These are phyloP conservation scores for Nothocercus julius DNA, from an alignment of 2,113 vertebrate species.

Conservation along the genomic window DNA sequence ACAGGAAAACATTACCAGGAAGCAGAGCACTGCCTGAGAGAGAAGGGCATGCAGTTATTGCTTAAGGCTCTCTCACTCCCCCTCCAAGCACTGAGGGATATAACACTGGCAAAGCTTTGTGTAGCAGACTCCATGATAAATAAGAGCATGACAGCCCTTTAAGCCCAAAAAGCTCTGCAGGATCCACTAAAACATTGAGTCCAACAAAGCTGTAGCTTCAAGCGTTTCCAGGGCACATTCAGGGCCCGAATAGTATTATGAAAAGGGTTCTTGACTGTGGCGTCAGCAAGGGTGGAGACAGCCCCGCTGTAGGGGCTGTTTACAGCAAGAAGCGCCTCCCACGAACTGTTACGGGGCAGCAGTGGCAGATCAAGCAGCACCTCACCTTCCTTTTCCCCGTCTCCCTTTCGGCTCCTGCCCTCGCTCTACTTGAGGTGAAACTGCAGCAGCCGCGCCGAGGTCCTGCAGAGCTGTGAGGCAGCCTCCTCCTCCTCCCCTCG, in stretches of 20 bases:
- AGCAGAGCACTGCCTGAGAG: background rate
- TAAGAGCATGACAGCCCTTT: background rate
- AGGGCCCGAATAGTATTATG: background rate
- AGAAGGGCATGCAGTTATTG: no score
- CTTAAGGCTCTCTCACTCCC: background rate
- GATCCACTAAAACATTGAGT: background rate
- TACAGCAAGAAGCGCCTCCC: background rate
- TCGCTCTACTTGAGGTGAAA: no score
- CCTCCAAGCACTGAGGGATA: background rate
- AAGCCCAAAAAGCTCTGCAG: rapidly evolving
- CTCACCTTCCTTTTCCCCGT: background rate
- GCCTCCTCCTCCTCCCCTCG: background rate
- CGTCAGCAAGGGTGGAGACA: background rate
- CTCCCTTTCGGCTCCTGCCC: background rate
- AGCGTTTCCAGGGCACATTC: rapidly evolving
- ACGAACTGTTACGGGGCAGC: no score
- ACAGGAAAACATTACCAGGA: background rate
- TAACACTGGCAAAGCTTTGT: background rate
- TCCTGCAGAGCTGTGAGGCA: no score
- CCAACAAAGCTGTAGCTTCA: rapidly evolving
- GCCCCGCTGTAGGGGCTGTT: background rate
- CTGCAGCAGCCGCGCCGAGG: no score
- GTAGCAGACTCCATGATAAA: background rate
- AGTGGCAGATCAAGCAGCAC: background rate
- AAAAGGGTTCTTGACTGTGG: background rate